Percentiles rank a stretch among this genome's conserved stretches.
Evolutionary conservation across 2,113 vertebrate species (phyloP).

Genomic region (Falco punctatus): DNA sequence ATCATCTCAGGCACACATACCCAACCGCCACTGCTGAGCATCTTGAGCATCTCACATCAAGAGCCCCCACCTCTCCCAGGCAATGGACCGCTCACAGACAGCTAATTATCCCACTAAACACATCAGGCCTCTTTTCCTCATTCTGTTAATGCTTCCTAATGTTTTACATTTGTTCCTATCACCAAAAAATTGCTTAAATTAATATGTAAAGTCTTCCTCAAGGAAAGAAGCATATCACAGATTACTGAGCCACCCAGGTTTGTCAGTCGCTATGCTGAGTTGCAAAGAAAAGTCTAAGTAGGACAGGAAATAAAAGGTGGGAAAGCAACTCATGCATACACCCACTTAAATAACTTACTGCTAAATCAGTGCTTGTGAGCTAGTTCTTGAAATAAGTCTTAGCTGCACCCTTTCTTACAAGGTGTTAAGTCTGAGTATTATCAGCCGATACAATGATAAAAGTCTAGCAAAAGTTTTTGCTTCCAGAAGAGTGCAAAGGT

Average conservation of each 20-base stretch:
- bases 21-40: background rate
- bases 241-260: background rate
- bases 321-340: background rate
- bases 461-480: background rate
- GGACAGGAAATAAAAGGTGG: background rate
- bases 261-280: fast-evolving
- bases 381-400: background rate
- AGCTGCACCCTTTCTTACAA: background rate
- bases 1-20: background rate
- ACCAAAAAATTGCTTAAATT: background rate
- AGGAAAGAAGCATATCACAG: background rate
- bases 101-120: background rate
- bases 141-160: fast-evolving
- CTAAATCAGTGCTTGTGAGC: background rate
- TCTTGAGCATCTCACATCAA: background rate
- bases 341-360: background rate
- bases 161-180: fast-evolving
- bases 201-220: fast-evolving
- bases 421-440: fast-evolving
- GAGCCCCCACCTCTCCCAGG: background rate
- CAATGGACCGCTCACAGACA: background rate
- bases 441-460: background rate
- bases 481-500: background rate
- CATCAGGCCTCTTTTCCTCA: fast-evolving
- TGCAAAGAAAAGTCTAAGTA: background rate